Evolutionary conservation across 2,113 vertebrate genomes (phyloP).

Genomic region (Eurypyga helias): DNA sequence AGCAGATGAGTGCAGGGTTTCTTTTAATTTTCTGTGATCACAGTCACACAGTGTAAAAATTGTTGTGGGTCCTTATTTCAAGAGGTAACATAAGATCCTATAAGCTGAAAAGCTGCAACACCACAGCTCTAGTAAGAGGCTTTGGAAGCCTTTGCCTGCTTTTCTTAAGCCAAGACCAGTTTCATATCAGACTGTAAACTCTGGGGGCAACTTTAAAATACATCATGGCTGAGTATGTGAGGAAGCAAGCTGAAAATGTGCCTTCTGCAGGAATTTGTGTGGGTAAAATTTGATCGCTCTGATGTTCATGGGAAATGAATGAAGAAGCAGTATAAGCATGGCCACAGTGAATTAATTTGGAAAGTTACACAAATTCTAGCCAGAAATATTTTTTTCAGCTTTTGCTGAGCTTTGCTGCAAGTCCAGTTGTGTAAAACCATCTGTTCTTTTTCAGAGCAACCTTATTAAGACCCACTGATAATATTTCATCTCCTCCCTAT

Average conservation of each 20-base stretch:
- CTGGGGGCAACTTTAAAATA: conserved; percentile 8
- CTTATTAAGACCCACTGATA: conserved; percentile 48
- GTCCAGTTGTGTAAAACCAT: conserved; percentile 32
- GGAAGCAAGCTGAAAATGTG: conserved; percentile 48
- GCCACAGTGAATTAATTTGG: conserved; percentile 65
- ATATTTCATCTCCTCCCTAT: conserved; percentile 25
- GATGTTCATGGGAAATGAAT: conserved; percentile 69
- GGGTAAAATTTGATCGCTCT: conserved; percentile 62
- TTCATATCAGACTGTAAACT: background rate
- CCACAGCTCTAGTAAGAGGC: background rate
- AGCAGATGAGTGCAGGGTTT: background rate
- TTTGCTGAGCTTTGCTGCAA: conserved; percentile 6
- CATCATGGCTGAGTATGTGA: conserved; percentile 34
- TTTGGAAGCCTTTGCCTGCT: conserved; percentile 18
- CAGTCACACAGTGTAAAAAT: background rate
- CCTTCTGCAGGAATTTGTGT: conserved; percentile 57
- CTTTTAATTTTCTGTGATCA: background rate
- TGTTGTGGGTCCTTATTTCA: background rate
- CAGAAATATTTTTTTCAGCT: conserved; percentile 15
- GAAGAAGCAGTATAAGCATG: conserved; percentile 30
- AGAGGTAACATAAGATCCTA: conserved; percentile 11
- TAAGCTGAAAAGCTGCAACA: conserved; percentile 54
- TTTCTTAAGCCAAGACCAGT: background rate
- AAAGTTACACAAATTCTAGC: conserved; percentile 60
- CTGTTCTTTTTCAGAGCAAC: conserved; percentile 39